phyloP scores from a whole-genome alignment of 2,797 vertebrate species.

The Rhabdomys pumilio region DNA sequence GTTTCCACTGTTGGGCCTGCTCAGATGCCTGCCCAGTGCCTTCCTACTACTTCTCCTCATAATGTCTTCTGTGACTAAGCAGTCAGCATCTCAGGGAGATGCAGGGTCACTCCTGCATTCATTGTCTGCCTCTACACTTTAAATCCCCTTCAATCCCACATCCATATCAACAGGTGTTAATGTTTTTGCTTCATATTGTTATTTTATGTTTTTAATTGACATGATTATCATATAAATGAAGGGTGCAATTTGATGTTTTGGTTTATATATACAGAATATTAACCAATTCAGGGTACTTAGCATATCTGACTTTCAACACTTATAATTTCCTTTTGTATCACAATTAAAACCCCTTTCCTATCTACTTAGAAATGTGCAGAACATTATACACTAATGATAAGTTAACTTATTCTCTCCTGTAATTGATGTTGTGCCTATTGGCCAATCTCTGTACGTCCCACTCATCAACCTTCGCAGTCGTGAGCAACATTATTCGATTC shows the following conservation, averaged over 20 bases:
- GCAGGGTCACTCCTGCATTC: neutral
- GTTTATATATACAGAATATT: neutral
- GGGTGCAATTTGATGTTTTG: neutral
- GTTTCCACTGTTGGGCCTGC: neutral
- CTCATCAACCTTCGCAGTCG: neutral
- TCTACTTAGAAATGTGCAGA: neutral
- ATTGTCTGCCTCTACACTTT: neutral
- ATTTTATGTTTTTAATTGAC: conserved; percentile 12
- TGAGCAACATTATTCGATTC: neutral
- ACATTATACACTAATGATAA: neutral
- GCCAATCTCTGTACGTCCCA: neutral
- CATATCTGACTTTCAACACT: neutral
- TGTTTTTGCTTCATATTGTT: neutral
- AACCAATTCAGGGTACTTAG: neutral
- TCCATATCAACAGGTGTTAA: neutral
- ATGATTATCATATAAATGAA: neutral
- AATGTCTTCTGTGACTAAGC: neutral
- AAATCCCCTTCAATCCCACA: neutral
- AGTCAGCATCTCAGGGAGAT: neutral
- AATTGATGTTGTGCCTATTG: neutral
- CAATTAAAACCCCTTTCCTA: neutral
- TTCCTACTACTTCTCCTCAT: neutral
- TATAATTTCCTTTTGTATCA: neutral
- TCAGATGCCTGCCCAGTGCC: neutral
- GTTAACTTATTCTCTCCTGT: neutral